phyloP scores from a whole-genome alignment of 2,797 vertebrate species.

The Anabacerthia variegaticeps region DNA sequence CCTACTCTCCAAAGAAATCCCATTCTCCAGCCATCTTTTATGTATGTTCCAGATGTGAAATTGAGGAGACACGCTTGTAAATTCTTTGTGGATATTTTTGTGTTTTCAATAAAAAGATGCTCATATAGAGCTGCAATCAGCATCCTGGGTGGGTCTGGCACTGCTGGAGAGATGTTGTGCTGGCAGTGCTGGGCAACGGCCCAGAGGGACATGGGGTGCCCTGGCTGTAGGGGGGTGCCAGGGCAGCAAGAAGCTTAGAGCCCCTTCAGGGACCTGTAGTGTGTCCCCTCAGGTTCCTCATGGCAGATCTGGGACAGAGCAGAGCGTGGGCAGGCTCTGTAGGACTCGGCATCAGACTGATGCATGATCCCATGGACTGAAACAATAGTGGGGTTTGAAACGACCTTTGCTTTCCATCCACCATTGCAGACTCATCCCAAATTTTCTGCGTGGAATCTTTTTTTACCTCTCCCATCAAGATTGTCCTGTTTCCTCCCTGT shows the following conservation, averaged over 20 bases:
- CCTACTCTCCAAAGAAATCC: neutral
- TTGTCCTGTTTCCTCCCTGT: constrained; percentile 1
- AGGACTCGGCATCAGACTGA: neutral
- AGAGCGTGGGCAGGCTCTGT: neutral
- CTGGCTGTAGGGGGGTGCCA: neutral
- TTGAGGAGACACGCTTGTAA: neutral
- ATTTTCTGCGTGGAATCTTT: neutral
- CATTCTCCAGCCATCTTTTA: neutral
- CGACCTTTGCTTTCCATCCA: neutral
- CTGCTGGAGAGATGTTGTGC: neutral
- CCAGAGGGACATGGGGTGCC: accelerated
- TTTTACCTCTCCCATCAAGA: constrained; percentile 9
- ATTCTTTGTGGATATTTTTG: neutral
- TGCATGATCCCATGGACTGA: neutral
- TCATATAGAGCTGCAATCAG: neutral
- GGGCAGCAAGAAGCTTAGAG: neutral
- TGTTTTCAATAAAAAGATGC: neutral
- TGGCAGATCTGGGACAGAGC: neutral
- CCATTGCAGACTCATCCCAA: neutral
- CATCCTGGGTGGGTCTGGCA: neutral
- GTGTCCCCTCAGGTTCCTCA: accelerated
- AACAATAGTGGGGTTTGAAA: accelerated
- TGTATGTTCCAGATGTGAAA: constrained; percentile 53
- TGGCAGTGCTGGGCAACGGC: neutral
- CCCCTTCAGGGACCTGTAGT: neutral